A percentile compares a stretch with the other conserved stretches of the same genome.
These are phyloP conservation scores for Sesamia inferens DNA, from an alignment of 2,888 invertebrate species.

Conservation along the genomic window DNA sequence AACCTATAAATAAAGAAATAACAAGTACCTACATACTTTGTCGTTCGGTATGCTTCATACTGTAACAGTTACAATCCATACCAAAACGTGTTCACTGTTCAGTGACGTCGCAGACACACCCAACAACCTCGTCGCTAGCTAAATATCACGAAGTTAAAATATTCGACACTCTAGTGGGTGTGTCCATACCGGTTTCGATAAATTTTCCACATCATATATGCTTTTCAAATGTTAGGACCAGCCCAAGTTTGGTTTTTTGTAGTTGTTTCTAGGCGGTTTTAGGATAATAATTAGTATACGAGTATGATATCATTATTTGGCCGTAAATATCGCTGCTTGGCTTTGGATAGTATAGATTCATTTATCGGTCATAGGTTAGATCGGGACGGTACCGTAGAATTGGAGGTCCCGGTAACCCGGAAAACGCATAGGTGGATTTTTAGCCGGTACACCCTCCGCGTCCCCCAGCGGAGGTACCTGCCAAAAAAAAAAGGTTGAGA, in stretches of 20 bases:
- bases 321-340: background rate
- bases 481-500: too few species aligned
- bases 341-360: background rate
- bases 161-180: slow-evolving; percentile 29
- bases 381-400: too few species aligned
- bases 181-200: slow-evolving; percentile 47
- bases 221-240: slow-evolving; percentile 43
- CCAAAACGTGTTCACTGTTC: background rate
- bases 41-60: too few species aligned
- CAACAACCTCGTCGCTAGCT: background rate
- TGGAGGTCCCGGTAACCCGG: too few species aligned
- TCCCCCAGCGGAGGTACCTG: too few species aligned
- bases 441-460: too few species aligned
- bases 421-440: too few species aligned
- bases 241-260: slow-evolving; percentile 26
- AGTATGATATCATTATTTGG: slow-evolving; percentile 7
- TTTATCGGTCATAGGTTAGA: background rate
- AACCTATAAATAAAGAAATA: too few species aligned
- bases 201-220: slow-evolving; percentile 31
- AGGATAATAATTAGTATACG: too few species aligned
- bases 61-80: background rate
- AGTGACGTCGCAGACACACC: slow-evolving; percentile 51
- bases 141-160: slow-evolving; percentile 20
- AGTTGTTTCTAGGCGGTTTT: slow-evolving; percentile 39
- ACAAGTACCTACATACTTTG: too few species aligned